Percentiles rank a stretch among this genome's conserved stretches.
phyloP scores from a whole-genome alignment of 1,140 invertebrate species.

The Eurytemora carolleeae region DNA sequence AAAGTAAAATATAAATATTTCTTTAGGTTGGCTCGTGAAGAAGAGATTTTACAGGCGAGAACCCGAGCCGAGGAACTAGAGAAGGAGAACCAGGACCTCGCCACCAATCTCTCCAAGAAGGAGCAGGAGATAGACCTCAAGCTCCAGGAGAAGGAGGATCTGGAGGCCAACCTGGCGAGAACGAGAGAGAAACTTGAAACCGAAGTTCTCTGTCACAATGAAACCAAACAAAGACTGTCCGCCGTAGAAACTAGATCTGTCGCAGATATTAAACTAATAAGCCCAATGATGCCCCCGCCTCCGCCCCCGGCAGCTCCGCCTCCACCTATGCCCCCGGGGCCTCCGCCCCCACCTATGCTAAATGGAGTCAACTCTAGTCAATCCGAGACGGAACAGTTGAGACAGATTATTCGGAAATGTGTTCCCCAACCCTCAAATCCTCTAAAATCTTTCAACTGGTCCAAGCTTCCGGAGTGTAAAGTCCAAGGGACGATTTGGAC shows the following conservation, averaged over 20 bases:
- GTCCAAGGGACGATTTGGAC: slow-evolving; percentile 71
- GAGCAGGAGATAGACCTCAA: slow-evolving; percentile 75
- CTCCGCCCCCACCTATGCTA: slow-evolving; percentile 16
- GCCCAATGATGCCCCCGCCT: slow-evolving; percentile 38
- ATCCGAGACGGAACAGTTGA: slow-evolving; percentile 18
- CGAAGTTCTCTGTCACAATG: slow-evolving; percentile 63
- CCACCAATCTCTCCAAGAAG: slow-evolving; percentile 63
- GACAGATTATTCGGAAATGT: slow-evolving; percentile 59
- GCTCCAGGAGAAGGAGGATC: slow-evolving; percentile 74
- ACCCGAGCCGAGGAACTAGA: slow-evolving; percentile 69
- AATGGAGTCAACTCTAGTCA: too few relatives aligned
- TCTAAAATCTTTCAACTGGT: slow-evolving; percentile 94
- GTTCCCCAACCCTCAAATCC: slow-evolving; percentile 55
- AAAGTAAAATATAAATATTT: too few relatives aligned
- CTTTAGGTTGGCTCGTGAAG: slow-evolving; percentile 60
- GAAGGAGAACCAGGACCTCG: slow-evolving; percentile 66
- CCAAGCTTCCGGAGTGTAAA: slow-evolving; percentile 39
- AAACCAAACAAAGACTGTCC: slow-evolving; percentile 54
- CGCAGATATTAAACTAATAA: slow-evolving; percentile 19
- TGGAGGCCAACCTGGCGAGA: slow-evolving; percentile 56
- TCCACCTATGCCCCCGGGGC: slow-evolving; percentile 18
- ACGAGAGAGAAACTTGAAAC: slow-evolving; percentile 74
- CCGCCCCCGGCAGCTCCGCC: slow-evolving; percentile 29
- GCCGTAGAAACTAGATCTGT: slow-evolving; percentile 37
- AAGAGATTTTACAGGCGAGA: slow-evolving; percentile 65